phyloP scores from a whole-genome alignment of 1,140 invertebrate genomes.

The Thrips palmi region DNA sequence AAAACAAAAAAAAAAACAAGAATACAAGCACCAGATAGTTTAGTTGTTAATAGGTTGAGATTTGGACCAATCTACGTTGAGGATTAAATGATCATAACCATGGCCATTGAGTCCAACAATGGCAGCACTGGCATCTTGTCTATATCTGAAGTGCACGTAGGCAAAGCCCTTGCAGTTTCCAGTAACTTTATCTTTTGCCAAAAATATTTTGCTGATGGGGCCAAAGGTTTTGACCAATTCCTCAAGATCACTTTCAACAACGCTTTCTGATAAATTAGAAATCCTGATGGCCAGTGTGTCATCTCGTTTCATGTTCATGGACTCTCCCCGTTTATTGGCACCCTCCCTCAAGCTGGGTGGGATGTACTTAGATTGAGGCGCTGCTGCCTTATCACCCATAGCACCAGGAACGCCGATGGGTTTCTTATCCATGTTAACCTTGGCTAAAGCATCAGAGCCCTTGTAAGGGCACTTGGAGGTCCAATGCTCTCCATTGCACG shows the following conservation, averaged over 20 bases:
- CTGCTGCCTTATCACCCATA: slow-evolving; percentile 2
- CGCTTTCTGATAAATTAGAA: slow-evolving; percentile 93
- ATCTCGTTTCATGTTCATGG: slow-evolving; percentile 42
- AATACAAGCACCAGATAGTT: no score
- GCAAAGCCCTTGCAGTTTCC: slow-evolving; percentile 86
- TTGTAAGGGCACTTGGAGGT: slow-evolving; percentile 94
- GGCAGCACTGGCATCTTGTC: slow-evolving; percentile 77
- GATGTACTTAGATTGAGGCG: slow-evolving; percentile 44
- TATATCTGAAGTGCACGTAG: slow-evolving; percentile 86
- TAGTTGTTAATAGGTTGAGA: slow-evolving; percentile 19
- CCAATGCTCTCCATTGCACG: slow-evolving; percentile 94
- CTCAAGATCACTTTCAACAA: slow-evolving; percentile 85
- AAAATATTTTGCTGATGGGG: slow-evolving; percentile 65
- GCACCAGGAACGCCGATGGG: slow-evolving; percentile 16
- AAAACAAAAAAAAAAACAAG: no score
- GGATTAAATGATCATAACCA: slow-evolving; percentile 95
- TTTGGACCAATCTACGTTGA: slow-evolving; percentile 98
- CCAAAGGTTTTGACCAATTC: slow-evolving; percentile 89
- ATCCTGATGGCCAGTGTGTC: slow-evolving; percentile 85
- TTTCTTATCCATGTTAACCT: slow-evolving; percentile 16
- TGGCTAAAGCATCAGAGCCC: slow-evolving; percentile 66
- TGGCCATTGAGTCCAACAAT: slow-evolving; percentile 81
- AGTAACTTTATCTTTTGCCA: slow-evolving; percentile 69
- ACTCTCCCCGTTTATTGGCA: slow-evolving; percentile 45
- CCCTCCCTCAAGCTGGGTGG: slow-evolving; percentile 77